Percentiles rank a stretch among this genome's conserved stretches.
These are phyloP conservation scores for Serranochromis macrocephalus DNA, from an alignment of 2,113 vertebrate species.

Conservation along the genomic window DNA sequence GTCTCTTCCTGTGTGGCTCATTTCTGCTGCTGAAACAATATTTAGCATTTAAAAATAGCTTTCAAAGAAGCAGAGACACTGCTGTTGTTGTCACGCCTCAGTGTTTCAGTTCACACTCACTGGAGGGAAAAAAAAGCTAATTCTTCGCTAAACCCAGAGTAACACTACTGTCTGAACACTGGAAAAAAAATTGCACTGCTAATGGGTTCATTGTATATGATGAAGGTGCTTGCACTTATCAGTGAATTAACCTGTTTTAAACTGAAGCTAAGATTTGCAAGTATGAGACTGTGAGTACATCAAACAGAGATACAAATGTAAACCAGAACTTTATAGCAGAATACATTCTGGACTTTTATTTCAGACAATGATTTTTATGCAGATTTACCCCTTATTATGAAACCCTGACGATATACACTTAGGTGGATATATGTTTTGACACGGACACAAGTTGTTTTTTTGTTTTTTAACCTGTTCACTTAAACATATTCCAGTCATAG, in stretches of 20 bases:
- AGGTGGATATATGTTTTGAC: no score
- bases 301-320: background rate
- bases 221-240: background rate
- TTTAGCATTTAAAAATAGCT: background rate
- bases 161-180: rapidly evolving
- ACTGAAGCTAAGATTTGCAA: background rate
- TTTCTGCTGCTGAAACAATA: background rate
- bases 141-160: rapidly evolving
- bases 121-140: rapidly evolving
- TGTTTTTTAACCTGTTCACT: background rate
- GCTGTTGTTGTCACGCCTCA: background rate
- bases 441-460: no score
- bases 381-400: rapidly evolving
- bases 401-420: no score
- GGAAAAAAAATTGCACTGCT: background rate
- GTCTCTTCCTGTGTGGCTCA: background rate
- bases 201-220: background rate
- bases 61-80: background rate
- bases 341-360: no score
- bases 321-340: background rate
- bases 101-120: background rate
- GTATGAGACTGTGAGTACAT: background rate
- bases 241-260: background rate
- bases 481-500: background rate
- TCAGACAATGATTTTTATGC: rapidly evolving